These are phyloP conservation scores for Lateolabrax maculatus DNA, from an alignment of 2,797 vertebrate genomes.

Conservation along the genomic window DNA sequence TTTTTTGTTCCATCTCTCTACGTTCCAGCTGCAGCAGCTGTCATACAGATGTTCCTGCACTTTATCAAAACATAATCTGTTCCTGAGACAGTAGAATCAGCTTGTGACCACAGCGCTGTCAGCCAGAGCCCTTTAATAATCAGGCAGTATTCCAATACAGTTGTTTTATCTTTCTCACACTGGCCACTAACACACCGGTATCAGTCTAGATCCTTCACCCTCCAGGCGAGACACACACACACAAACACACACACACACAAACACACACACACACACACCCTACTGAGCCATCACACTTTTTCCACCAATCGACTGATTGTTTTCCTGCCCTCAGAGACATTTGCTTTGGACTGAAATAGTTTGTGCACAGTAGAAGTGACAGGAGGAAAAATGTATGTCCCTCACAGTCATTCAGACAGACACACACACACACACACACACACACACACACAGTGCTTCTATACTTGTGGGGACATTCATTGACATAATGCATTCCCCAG, in stretches of 20 bases:
- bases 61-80: not conserved
- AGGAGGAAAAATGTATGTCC: conserved; percentile 37
- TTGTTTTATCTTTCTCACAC: not conserved
- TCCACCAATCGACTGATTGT: conserved; percentile 49
- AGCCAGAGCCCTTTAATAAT: not conserved
- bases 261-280: conserved; percentile 21
- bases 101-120: not conserved
- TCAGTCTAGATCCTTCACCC: not conserved
- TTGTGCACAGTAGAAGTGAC: conserved; percentile 57
- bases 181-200: not conserved
- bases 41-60: not conserved
- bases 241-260: conserved; percentile 4
- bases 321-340: conserved; percentile 42
- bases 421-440: no score
- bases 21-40: not conserved
- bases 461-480: no score
- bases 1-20: not conserved
- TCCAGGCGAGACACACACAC: not conserved
- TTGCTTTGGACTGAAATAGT: conserved; percentile 53
- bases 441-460: no score
- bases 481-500: no score
- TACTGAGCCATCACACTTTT: conserved; percentile 16
- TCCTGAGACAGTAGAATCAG: not conserved
- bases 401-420: not conserved
- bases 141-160: no score